These are phyloP conservation scores for Malurus splendens DNA, from an alignment of 2,797 vertebrate genomes.

Conservation along the genomic window DNA sequence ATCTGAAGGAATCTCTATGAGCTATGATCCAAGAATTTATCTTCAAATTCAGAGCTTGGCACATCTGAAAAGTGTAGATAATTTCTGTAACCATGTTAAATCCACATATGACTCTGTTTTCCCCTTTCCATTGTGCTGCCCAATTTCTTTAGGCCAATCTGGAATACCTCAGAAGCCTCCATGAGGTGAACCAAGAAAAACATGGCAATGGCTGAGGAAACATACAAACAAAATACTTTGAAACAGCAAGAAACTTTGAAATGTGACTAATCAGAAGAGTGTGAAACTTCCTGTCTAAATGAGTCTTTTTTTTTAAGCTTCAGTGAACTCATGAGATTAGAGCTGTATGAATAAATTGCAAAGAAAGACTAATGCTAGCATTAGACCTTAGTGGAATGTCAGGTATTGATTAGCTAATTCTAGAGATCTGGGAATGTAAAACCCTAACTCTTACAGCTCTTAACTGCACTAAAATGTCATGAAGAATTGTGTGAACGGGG, in stretches of 20 bases:
- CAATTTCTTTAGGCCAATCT: not conserved
- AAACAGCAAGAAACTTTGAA: not conserved
- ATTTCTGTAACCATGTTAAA: not conserved
- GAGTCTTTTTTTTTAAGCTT: not conserved
- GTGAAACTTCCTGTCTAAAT: not conserved
- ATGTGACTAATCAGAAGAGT: not conserved
- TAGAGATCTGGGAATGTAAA: not conserved
- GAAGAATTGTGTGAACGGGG: not conserved
- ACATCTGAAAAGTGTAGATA: not conserved
- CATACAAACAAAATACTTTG: not conserved
- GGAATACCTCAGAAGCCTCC: not conserved
- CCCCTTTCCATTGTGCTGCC: not conserved
- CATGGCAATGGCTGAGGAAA: not conserved
- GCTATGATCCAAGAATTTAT: not conserved
- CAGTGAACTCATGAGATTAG: not conserved
- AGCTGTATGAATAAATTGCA: not conserved
- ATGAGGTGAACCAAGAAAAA: not conserved
- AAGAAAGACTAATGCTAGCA: not conserved
- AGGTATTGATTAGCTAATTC: constrained; percentile 4
- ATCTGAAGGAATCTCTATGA: not conserved
- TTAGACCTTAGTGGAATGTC: not conserved
- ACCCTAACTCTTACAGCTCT: not conserved
- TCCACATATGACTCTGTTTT: not conserved
- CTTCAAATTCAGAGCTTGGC: not conserved
- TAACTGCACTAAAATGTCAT: not conserved